Conservation (phyloP, 2,113 vertebrate genomes). For the Ceuthmochares aereus region DNA sequence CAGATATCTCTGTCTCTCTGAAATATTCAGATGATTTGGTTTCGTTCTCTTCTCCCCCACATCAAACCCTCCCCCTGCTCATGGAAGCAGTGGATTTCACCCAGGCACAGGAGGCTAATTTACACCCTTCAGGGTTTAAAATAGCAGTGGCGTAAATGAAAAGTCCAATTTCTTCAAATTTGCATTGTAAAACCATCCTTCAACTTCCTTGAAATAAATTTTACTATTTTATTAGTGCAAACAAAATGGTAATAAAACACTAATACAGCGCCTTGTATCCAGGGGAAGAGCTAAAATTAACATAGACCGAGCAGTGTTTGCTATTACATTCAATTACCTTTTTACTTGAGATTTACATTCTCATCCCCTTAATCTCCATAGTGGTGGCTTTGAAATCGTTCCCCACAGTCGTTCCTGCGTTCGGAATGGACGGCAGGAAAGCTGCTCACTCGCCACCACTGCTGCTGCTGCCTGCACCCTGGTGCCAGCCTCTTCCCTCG, state of each 20-base stretch:
- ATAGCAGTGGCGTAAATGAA: conserved; percentile 86
- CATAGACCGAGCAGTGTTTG: conserved; percentile 85
- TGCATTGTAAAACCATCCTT: conserved; percentile 90
- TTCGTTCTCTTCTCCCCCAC: conserved; percentile 47
- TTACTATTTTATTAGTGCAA: conserved; percentile 91
- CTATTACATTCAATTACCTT: conserved; percentile 91
- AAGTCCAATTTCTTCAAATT: conserved; percentile 90
- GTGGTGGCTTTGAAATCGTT: conserved; percentile 79
- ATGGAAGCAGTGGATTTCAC: conserved; percentile 59
- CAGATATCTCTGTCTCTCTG: conserved; percentile 30
- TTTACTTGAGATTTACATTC: conserved; percentile 90
- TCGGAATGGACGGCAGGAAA: conserved; percentile 26
- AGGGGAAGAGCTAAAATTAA: conserved; percentile 90
- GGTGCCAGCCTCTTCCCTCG: neutral
- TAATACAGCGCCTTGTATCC: conserved; percentile 88
- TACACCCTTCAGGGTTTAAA: conserved; percentile 83
- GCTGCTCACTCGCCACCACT: neutral
- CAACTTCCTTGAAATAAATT: conserved; percentile 90
- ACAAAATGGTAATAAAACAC: conserved; percentile 91
- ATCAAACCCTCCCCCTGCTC: conserved; percentile 60
- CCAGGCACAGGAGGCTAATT: conserved; percentile 77
- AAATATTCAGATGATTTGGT: conserved; percentile 61
- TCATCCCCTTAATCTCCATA: conserved; percentile 86
- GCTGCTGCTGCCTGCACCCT: conserved; percentile 2
- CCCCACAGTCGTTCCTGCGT: conserved; percentile 50